phyloP scores from a whole-genome alignment of 1,140 invertebrate genomes.

The Zaprionus inermis region DNA sequence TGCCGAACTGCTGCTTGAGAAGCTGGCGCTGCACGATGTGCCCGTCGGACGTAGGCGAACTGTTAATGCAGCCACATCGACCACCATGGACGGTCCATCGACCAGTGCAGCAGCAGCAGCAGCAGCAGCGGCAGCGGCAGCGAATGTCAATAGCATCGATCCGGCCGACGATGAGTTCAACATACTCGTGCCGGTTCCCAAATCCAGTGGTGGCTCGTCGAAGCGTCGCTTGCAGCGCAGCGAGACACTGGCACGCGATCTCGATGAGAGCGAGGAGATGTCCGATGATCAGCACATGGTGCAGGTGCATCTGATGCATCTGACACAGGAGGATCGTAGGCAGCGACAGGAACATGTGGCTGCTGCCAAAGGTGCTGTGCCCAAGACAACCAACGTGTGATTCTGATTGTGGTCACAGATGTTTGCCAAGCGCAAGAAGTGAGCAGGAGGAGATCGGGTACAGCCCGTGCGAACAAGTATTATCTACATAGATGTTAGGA shows the following conservation, averaged over 20 bases:
- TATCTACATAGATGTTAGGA: constrained; percentile 9
- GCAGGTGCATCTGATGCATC: constrained; percentile 59
- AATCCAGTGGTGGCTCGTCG: neutral
- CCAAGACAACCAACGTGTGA: constrained; percentile 68
- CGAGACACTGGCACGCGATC: constrained; percentile 71
- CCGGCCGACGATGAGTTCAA: constrained; percentile 66
- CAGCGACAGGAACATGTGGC: constrained; percentile 24
- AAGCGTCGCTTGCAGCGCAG: constrained; percentile 70
- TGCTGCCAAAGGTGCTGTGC: constrained; percentile 53
- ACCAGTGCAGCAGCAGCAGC: constrained; percentile 65
- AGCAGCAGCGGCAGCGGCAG: constrained; percentile 40
- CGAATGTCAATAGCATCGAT: constrained; percentile 63
- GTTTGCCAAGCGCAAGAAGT: constrained; percentile 71
- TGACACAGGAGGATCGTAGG: constrained; percentile 15
- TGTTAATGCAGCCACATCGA: neutral
- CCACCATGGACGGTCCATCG: constrained; percentile 51
- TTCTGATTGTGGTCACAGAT: constrained; percentile 77
- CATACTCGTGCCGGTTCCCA: constrained; percentile 57
- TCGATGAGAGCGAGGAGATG: constrained; percentile 54
- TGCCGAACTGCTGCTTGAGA: constrained; percentile 62
- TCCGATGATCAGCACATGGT: constrained; percentile 51
- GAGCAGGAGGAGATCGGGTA: neutral
- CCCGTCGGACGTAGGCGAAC: constrained; percentile 43
- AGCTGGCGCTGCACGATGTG: constrained; percentile 66
- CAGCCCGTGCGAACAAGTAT: constrained; percentile 2